Evolutionary conservation across 2,888 invertebrate genomes (phyloP).

Genomic region (Parnassius smintheus): DNA sequence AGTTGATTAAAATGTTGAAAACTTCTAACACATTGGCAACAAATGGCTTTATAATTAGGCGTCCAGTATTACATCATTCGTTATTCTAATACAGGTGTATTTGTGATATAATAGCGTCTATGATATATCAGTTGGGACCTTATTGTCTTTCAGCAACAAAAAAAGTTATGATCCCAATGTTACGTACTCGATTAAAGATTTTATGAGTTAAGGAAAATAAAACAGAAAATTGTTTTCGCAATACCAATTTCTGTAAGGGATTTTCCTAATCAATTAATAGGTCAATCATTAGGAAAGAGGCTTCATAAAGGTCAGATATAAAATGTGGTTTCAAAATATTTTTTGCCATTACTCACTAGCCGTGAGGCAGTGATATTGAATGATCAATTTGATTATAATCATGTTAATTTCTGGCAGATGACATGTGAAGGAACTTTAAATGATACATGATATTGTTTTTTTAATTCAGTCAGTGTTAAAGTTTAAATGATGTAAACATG

Average conservation of each 20-base stretch:
- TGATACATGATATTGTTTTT: conserved; percentile 3
- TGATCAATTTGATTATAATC: background rate
- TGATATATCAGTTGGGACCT: background rate
- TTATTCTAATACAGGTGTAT: background rate
- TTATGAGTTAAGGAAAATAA: background rate
- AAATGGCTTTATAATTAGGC: conserved; percentile 3
- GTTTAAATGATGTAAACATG: conserved; percentile 6
- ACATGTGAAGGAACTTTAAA: conserved; percentile 3
- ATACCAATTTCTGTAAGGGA: conserved; percentile 3
- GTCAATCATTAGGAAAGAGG: conserved; percentile 5
- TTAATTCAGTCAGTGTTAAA: conserved; percentile 4
- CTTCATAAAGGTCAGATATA: conserved; percentile 12
- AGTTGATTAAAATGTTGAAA: background rate
- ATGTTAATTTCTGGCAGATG: conserved; percentile 9
- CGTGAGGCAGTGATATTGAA: background rate
- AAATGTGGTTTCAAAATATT: conserved; percentile 19
- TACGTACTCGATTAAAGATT: conserved; percentile 3
- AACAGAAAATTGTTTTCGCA: conserved; percentile 4
- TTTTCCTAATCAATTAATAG: conserved; percentile 12
- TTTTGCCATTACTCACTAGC: conserved; percentile 2
- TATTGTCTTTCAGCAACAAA: background rate
- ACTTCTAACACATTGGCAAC: background rate
- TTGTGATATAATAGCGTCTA: conserved; percentile 7
- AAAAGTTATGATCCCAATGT: conserved; percentile 1
- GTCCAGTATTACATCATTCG: conserved; percentile 3